Evolutionary conservation across 2,113 vertebrate genomes (phyloP).

Genomic region (Raja brachyura): DNA sequence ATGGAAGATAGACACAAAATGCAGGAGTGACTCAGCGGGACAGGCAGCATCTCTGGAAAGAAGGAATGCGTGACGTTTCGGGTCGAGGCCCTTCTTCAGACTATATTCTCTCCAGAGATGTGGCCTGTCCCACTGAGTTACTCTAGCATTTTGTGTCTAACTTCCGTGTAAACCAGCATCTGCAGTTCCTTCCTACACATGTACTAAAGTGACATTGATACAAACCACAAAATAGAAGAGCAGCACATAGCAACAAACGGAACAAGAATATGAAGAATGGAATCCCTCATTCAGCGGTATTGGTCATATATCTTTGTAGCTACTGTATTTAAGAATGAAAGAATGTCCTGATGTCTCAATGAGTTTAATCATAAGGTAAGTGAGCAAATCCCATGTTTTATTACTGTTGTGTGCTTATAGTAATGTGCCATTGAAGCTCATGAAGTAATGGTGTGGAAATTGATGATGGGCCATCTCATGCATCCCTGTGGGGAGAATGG

Average conservation of each 20-base stretch:
- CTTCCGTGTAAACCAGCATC: too few relatives aligned
- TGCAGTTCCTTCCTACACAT: too few relatives aligned
- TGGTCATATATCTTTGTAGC: not conserved
- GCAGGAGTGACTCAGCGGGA: too few relatives aligned
- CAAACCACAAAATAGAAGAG: not conserved
- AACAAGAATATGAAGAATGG: not conserved
- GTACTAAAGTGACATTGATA: not conserved
- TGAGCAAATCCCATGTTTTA: not conserved
- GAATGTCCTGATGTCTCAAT: not conserved
- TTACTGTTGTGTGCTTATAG: not conserved
- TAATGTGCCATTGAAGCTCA: too few relatives aligned
- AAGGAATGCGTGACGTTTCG: too few relatives aligned
- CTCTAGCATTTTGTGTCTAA: too few relatives aligned
- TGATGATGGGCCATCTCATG: not conserved
- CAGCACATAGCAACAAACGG: not conserved
- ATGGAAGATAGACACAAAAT: not conserved
- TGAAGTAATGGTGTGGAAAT: not conserved
- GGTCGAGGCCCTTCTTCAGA: too few relatives aligned
- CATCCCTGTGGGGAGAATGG: not conserved
- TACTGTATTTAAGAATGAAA: not conserved
- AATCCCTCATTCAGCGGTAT: not conserved
- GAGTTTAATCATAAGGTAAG: not conserved
- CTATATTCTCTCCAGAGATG: too few relatives aligned
- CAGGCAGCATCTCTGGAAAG: too few relatives aligned
- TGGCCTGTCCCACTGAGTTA: too few relatives aligned